Evolutionary conservation across 2,113 vertebrate genomes (phyloP).

Genomic region (Typhlomys cinereus): DNA sequence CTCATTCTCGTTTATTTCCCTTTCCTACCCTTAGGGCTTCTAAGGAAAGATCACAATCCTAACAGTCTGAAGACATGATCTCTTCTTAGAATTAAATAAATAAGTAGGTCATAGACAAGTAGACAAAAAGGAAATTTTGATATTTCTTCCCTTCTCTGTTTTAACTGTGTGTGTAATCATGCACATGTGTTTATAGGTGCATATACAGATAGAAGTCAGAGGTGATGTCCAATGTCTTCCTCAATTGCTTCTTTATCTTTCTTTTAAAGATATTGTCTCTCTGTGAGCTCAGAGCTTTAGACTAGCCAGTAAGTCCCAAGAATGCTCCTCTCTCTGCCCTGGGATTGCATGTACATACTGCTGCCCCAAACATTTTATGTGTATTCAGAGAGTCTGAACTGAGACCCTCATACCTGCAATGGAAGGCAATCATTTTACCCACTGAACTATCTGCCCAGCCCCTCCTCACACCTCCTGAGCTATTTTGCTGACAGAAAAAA

Average conservation of each 20-base stretch:
- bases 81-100: slow-evolving; percentile 9
- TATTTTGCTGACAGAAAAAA: neutral
- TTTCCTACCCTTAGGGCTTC: neutral
- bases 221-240: too few relatives aligned
- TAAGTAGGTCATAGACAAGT: neutral
- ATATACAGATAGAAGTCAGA: neutral
- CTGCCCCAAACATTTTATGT: neutral
- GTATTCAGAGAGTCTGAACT: neutral
- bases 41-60: slow-evolving; percentile 6
- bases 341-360: neutral
- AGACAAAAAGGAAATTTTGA: slow-evolving; percentile 10
- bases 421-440: neutral
- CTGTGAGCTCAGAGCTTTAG: neutral
- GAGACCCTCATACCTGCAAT: neutral
- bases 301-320: neutral
- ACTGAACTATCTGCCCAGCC: neutral
- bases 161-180: fast-evolving
- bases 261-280: neutral
- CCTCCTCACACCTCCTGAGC: neutral
- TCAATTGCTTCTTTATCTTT: neutral
- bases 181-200: too few relatives aligned
- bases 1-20: neutral
- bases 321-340: neutral
- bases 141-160: neutral
- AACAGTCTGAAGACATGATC: slow-evolving; percentile 37